Evolutionary conservation across 2,797 vertebrate species (phyloP).

Genomic region (Danio aesculapii): DNA sequence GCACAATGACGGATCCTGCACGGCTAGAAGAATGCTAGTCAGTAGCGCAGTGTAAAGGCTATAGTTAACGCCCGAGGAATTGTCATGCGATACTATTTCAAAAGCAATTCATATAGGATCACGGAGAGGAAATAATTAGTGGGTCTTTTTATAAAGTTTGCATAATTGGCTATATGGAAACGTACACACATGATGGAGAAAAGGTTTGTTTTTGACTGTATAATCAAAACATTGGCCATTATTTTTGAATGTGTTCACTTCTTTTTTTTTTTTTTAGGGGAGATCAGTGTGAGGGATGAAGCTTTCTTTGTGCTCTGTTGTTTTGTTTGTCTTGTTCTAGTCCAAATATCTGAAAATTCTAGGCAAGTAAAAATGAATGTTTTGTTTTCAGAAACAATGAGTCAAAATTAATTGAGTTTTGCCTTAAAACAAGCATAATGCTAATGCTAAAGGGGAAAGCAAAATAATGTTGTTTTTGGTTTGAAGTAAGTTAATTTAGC

Average conservation of each 20-base stretch:
- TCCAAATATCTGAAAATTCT: no score
- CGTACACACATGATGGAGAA: not conserved
- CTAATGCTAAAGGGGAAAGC: no score
- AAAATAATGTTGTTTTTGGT: no score
- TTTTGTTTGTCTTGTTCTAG: no score
- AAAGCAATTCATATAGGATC: constrained; percentile 1
- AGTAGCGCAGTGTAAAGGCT: constrained; percentile 23
- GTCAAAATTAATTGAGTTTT: no score
- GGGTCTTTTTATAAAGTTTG: not conserved
- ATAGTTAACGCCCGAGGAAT: not conserved
- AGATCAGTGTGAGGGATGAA: no score
- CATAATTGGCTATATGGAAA: not conserved
- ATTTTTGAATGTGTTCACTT: not conserved
- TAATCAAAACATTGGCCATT: not conserved
- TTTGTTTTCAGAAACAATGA: no score
- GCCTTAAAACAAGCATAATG: no score
- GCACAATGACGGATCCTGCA: constrained; percentile 26
- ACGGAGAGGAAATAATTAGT: constrained; percentile 4
- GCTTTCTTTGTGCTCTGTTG: no score
- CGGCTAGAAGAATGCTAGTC: constrained; percentile 25
- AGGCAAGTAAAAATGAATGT: no score
- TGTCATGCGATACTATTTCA: constrained; percentile 6
- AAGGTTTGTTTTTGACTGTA: not conserved
- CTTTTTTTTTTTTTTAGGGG: no score
- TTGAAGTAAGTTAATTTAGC: no score